Percentiles rank a stretch among this genome's conserved stretches.
These are phyloP conservation scores for Lucilia sericata DNA, from an alignment of 1,140 invertebrate species.

Conservation along the genomic window DNA sequence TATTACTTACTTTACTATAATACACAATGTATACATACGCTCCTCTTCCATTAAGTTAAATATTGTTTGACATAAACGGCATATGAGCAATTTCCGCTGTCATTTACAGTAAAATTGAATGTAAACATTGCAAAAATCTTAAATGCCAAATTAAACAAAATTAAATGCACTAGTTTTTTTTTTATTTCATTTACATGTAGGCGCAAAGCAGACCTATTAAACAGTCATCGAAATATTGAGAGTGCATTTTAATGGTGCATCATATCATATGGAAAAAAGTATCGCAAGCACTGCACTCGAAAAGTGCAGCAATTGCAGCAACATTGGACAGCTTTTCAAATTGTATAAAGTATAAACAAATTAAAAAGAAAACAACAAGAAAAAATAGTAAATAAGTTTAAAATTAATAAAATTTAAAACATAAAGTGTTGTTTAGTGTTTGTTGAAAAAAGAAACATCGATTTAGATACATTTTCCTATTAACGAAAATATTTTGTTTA, in stretches of 20 bases:
- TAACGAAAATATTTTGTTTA: not conserved
- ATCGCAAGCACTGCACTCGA: not conserved
- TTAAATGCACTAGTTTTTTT: not conserved
- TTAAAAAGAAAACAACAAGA: not conserved
- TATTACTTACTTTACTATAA: too few species aligned
- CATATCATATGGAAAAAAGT: not conserved
- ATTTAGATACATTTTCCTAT: not conserved
- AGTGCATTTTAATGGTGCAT: constrained; percentile 27
- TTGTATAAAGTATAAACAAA: not conserved
- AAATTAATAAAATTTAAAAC: not conserved
- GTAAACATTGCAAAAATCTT: constrained; percentile 28
- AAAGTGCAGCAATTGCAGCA: not conserved
- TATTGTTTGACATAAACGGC: constrained; percentile 21
- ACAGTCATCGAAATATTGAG: constrained; percentile 42
- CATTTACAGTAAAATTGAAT: not conserved
- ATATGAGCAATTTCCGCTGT: constrained; percentile 37
- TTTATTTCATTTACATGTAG: not conserved
- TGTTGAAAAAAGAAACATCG: not conserved
- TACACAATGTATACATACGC: not conserved
- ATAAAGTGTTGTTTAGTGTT: constrained; percentile 17
- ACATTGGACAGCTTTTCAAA: not conserved
- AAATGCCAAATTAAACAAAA: not conserved
- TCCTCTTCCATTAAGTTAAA: not conserved
- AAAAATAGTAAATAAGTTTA: not conserved
- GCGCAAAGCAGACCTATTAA: constrained; percentile 16